These are phyloP conservation scores for Capitulum mitella DNA, from an alignment of 2,888 invertebrate genomes.

Conservation along the genomic window DNA sequence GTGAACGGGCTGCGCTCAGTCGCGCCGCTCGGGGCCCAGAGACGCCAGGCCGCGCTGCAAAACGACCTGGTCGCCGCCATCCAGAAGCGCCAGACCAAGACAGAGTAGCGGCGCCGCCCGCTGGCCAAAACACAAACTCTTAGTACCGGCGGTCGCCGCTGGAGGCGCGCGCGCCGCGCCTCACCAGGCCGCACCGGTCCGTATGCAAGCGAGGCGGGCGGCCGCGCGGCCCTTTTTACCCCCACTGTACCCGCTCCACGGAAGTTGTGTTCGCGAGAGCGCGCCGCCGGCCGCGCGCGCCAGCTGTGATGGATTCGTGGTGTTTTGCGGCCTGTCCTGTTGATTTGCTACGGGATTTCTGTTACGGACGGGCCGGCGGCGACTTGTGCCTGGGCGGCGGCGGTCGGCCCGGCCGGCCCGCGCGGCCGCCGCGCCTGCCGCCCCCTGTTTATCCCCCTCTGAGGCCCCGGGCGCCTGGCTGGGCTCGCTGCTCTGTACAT, in stretches of 20 bases:
- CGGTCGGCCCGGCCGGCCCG: background rate
- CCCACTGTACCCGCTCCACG: no score
- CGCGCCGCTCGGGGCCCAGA: slow-evolving; percentile 73
- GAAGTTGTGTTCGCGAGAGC: background rate
- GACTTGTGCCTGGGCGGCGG: background rate
- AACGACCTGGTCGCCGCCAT: slow-evolving; percentile 77
- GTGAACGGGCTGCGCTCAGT: slow-evolving; percentile 84
- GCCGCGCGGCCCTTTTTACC: no score
- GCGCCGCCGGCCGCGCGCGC: background rate
- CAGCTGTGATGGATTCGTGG: background rate
- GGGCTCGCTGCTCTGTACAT: background rate
- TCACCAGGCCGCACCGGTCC: no score
- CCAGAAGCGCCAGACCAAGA: slow-evolving; percentile 68
- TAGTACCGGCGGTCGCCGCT: background rate
- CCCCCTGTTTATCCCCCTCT: slow-evolving; percentile 8
- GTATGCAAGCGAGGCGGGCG: background rate
- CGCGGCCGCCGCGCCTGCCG: background rate
- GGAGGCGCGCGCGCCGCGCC: background rate
- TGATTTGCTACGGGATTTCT: background rate
- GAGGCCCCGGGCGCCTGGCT: background rate
- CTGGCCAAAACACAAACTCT: background rate
- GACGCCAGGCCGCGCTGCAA: slow-evolving; percentile 72
- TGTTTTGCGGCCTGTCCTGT: background rate
- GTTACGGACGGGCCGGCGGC: background rate
- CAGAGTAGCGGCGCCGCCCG: slow-evolving; percentile 11